Evolutionary conservation across 2,888 invertebrate genomes (phyloP), one percentile per base, ranked within the genome.

Genomic region (Ochropacha duplaris): DNA sequence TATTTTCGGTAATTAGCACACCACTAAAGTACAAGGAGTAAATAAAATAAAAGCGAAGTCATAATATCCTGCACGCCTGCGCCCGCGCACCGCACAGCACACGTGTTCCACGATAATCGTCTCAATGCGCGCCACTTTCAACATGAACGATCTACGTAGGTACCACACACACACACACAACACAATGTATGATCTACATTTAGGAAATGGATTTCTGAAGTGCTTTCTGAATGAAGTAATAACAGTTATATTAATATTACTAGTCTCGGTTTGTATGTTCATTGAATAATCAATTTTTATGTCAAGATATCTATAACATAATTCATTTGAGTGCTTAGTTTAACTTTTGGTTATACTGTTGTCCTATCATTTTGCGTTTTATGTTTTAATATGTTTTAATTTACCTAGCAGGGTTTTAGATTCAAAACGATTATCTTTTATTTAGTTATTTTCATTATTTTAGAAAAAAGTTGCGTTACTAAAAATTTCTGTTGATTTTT

Each of bases 11-110:
- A 54, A 1, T 19, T 1, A 1, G 22, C 34, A 50, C 75, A 49
- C 56, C 75, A 56, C 73, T 74, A 69, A 55, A 60, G 24, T 55
- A 14, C 68, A 67, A 80, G 79, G 75, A 80, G 82, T 78, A 78
- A 75, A 81, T 81, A 83, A 85, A 84, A 87, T 87, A 86, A 88
- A 86, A 87, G 83, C 81, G 79, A 75, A 84, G 87, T 83, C 87
- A 86, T 87, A 87, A 89, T 90, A 90, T 90, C 90, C 90, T 88
- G 85, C 71, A 81, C 72, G 72, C 73, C 64, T 67, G 68, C 55
- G 65, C 63, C 50, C n/a, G 57, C 56, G 56, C 58, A 34, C 85
- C 56, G 56, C 58, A 34, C 85, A 79, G 56, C 62, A 67, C 85
- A 79, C 86, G 83, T 86, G 86, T 76, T 64, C 58, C 74, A 65